Percentiles rank a stretch among this genome's conserved stretches.
Evolutionary conservation across 2,888 invertebrate species (phyloP).

Genomic region (Cataglyphis rosenhaueri): DNA sequence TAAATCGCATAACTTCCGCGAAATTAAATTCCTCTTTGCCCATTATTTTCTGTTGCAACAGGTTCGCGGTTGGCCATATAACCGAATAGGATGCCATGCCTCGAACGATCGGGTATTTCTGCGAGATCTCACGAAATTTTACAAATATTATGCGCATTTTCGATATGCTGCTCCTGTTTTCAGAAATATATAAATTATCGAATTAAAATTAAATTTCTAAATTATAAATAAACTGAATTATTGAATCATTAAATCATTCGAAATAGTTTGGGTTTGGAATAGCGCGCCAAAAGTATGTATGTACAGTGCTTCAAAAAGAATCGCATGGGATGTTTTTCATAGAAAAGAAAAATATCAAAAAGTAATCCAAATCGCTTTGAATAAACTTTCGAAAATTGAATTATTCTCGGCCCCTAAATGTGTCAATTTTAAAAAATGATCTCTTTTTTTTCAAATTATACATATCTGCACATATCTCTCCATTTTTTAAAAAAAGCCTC

Average conservation of each 20-base stretch:
- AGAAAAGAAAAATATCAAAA: not conserved
- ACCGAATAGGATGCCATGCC: conserved; percentile 88
- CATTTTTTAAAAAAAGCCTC: not conserved
- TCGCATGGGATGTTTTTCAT: not conserved
- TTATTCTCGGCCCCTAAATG: not conserved
- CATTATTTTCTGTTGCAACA: conserved; percentile 87
- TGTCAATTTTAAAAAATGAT: not conserved
- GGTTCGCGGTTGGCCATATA: conserved; percentile 88
- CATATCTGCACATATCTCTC: not conserved
- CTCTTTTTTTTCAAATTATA: not conserved
- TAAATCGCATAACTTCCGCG: conserved; percentile 89
- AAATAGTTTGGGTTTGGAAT: not conserved
- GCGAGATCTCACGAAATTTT: conserved; percentile 85
- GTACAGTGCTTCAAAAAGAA: not conserved
- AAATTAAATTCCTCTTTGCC: conserved; percentile 83
- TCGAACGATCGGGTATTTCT: conserved; percentile 86
- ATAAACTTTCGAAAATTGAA: not conserved
- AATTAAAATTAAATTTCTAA: no score
- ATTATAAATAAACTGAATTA: not conserved
- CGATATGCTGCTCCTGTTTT: not conserved
- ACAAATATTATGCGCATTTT: conserved; percentile 83
- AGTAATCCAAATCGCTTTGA: not conserved
- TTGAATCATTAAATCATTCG: not conserved
- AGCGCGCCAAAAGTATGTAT: not conserved
- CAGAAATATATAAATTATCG: not conserved